Evolutionary conservation across 2,113 vertebrate species (phyloP).

Genomic region (Orcinus orca): DNA sequence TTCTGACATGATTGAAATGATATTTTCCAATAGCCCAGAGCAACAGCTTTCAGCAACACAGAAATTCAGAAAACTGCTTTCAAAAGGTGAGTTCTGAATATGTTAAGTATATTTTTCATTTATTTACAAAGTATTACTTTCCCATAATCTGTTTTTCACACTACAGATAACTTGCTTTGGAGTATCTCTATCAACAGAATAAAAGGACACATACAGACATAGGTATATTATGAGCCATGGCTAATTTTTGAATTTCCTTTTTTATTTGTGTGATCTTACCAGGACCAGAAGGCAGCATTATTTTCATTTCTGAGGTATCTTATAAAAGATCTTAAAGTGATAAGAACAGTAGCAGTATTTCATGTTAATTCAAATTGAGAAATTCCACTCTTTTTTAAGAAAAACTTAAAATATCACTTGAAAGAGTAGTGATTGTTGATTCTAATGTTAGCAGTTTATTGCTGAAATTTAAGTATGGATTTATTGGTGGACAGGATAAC

Average conservation of each 20-base stretch:
- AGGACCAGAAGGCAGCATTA: conserved; percentile 1
- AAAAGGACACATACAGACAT: background rate
- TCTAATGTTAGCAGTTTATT: conserved; percentile 57
- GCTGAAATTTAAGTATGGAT: conserved; percentile 25
- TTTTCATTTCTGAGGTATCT: conserved; percentile 27
- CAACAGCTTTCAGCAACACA: conserved; percentile 98
- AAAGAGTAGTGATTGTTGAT: conserved; percentile 6
- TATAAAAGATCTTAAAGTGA: background rate
- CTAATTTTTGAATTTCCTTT: background rate
- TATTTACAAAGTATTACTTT: conserved; percentile 31
- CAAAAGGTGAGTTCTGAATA: conserved; percentile 89
- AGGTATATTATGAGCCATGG: background rate
- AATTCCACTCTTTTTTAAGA: background rate
- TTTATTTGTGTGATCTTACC: background rate
- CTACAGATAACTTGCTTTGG: conserved; percentile 9
- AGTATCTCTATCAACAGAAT: background rate
- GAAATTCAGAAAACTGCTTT: conserved; percentile 97
- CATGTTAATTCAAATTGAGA: conserved; percentile 22
- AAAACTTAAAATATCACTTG: conserved; percentile 30
- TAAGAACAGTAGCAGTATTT: background rate
- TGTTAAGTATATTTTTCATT: background rate
- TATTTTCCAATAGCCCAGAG: conserved; percentile 95
- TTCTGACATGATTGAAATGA: conserved; percentile 99
- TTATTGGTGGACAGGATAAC: background rate
- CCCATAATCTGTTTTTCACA: background rate